Base-by-base conservation (phyloP, 2,797 vertebrate species). In the Ceryle rudis region DNA sequence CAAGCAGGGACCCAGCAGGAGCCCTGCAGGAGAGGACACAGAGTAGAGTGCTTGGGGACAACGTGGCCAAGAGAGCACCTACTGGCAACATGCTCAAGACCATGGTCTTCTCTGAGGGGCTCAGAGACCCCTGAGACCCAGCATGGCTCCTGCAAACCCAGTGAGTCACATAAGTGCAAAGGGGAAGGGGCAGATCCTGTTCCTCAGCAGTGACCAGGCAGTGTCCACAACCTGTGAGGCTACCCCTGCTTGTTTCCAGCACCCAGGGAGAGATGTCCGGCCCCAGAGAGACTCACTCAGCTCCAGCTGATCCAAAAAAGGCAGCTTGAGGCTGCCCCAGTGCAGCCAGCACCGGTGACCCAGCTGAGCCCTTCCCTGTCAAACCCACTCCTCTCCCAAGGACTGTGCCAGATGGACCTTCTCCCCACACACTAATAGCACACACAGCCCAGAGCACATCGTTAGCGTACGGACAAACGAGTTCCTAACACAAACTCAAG, bases 11-110 rank as follows among this genome's bases (percentile, higher is more conserved):
- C 17, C 19, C 51, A 49, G 15, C 11, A 58, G 51, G 16, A 90
- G 37, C 26, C 7, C 47, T 81, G 44, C 0, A 0, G 19, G 37
- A 10, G 10, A 21, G 5, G 74, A 28, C 67, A 35, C 0, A 0
- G 41, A 69, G 54, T 23, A 11, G 31, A 55, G 65, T 1, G 0
- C 35, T 17, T 4, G 1, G 12, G 25, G 12, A 79, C 26, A 86
- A 64, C 35, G 13, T 1, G 10, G 67, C 35, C 42, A 71, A 33
- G 58, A 69, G 31, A 65, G 28, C 12, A 28, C 12, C 61, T 64
- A 46, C 39, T 11, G 46, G 52, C 57, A 81, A 37, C 29, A n/a
- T 1, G 2, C 10, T 61, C 55, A 42, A 49, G 12, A 66, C n/a
- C 18, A 23, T 0, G 26, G 33, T 14, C 49, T 60, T 49, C 57